Percentiles rank a stretch among this genome's conserved stretches.
Conservation (phyloP, 2,797 vertebrate species). For the Taenioides sp. region DNA sequence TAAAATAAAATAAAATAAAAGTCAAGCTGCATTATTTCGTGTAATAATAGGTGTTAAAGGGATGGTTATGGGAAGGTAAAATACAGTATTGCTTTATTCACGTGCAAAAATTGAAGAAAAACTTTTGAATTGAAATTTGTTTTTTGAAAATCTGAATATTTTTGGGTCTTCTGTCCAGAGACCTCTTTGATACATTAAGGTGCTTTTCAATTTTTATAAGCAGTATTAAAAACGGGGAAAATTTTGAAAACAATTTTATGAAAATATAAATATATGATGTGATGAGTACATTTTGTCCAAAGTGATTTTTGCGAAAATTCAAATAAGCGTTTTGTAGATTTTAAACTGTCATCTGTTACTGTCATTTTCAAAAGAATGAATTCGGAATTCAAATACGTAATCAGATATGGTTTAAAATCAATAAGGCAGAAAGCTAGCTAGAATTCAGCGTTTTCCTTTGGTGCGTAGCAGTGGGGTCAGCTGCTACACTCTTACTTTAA, state of each 20-base stretch:
- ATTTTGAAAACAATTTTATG: not conserved
- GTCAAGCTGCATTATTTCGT: not conserved
- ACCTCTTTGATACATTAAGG: constrained; percentile 49
- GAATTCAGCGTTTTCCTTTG: not conserved
- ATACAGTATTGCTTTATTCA: constrained; percentile 38
- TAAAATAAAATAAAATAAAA: constrained; percentile 31
- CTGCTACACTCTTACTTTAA: constrained; percentile 9
- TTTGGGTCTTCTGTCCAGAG: constrained; percentile 10
- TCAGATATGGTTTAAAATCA: not conserved
- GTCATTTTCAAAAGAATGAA: not conserved
- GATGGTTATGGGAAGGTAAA: constrained; percentile 4
- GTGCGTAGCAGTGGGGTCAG: not conserved
- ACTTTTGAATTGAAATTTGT: no score
- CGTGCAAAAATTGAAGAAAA: constrained; percentile 1
- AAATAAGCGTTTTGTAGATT: not conserved
- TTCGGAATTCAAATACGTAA: not conserved
- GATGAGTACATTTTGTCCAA: no score
- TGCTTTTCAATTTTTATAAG: constrained; percentile 39
- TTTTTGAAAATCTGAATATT: constrained; percentile 13
- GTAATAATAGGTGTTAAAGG: constrained; percentile 7
- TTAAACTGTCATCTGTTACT: not conserved
- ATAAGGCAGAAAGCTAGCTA: not conserved
- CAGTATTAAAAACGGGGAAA: not conserved
- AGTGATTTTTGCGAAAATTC: not conserved
- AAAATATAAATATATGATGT: no score